These are phyloP conservation scores for Ammodytes marinus DNA, from an alignment of 2,113 vertebrate species.

Conservation along the genomic window DNA sequence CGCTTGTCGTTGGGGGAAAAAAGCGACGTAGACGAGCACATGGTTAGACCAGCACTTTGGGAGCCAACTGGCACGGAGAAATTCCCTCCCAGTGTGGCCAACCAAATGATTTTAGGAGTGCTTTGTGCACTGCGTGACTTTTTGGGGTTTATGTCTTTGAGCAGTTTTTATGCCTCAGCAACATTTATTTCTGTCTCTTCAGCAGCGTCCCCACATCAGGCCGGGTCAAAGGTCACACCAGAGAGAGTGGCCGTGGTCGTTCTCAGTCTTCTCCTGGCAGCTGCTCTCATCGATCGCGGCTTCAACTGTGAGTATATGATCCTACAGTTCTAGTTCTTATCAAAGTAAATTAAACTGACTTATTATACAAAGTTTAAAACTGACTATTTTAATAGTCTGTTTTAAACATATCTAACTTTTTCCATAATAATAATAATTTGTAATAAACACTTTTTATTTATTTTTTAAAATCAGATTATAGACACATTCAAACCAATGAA, in stretches of 20 bases:
- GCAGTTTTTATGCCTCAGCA: too few species aligned
- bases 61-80: too few species aligned
- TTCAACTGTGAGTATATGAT: conserved; percentile 39
- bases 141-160: too few species aligned
- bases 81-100: too few species aligned
- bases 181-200: neutral
- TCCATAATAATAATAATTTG: neutral
- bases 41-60: too few species aligned
- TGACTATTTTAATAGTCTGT: too few species aligned
- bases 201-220: neutral
- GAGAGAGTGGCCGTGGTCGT: conserved; percentile 18
- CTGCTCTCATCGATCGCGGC: neutral
- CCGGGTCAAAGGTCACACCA: neutral
- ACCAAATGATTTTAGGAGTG: too few species aligned
- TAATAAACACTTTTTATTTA: neutral
- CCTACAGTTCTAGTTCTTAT: too few species aligned
- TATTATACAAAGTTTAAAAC: neutral
- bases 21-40: too few species aligned
- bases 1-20: too few species aligned
- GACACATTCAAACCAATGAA: neutral
- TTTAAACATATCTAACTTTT: too few species aligned
- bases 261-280: conserved; percentile 33
- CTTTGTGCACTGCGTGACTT: too few species aligned
- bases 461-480: neutral
- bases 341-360: neutral